These are phyloP conservation scores for Enteromius fasciolatus DNA, from an alignment of 2,797 vertebrate genomes.

Conservation along the genomic window DNA sequence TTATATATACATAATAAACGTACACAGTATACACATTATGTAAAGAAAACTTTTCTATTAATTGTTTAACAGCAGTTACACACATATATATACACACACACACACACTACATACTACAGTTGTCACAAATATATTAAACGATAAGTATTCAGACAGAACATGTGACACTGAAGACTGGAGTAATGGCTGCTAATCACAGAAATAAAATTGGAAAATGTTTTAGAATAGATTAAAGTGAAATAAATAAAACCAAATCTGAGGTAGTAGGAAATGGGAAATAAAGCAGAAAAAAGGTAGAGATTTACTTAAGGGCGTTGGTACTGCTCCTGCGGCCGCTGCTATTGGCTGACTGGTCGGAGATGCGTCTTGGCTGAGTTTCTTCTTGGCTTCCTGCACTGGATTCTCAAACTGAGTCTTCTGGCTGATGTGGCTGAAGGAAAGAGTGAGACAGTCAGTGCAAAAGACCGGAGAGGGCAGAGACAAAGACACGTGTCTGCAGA, in stretches of 20 bases:
- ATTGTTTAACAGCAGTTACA: no score
- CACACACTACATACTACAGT: no score
- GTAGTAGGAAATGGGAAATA: neutral
- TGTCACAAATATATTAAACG: neutral
- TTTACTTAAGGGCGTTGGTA: slow-evolving; percentile 71
- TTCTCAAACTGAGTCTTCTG: slow-evolving; percentile 99
- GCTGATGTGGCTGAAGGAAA: slow-evolving; percentile 88
- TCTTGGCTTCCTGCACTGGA: slow-evolving; percentile 94
- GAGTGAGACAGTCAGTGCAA: slow-evolving; percentile 44
- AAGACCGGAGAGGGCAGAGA: neutral
- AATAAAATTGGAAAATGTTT: neutral
- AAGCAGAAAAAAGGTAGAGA: neutral
- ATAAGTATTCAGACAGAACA: neutral
- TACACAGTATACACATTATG: no score
- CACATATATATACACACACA: no score
- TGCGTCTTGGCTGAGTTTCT: slow-evolving; percentile 75
- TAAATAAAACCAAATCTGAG: neutral
- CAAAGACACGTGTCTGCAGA: slow-evolving; percentile 1
- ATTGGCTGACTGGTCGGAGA: slow-evolving; percentile 56
- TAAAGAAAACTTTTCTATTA: no score
- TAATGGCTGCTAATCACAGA: neutral
- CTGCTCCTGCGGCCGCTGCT: slow-evolving; percentile 46
- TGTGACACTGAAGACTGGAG: neutral
- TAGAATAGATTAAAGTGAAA: neutral
- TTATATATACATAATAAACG: no score